Conservation (phyloP, 2,888 invertebrate genomes). For the Synanthedon formicaeformis region DNA sequence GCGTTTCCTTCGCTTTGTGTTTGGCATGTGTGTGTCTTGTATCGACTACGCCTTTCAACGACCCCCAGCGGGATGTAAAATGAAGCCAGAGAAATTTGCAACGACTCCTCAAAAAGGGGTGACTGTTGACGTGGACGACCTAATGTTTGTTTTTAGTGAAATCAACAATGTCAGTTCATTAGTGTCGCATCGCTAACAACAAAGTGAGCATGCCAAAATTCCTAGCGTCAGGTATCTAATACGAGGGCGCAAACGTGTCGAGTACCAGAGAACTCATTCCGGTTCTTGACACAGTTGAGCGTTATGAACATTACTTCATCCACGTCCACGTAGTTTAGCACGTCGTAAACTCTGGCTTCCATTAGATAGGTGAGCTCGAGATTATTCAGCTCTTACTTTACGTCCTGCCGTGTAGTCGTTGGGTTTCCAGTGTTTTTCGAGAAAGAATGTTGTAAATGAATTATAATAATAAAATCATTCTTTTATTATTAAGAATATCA, state of each 20-base stretch:
- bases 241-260: conserved; percentile 30
- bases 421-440: not conserved
- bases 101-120: conserved; percentile 10
- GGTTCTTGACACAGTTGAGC: conserved; percentile 37
- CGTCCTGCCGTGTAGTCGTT: not conserved
- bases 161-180: not conserved
- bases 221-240: conserved; percentile 21
- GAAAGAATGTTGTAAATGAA: conserved; percentile 1
- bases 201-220: conserved; percentile 12
- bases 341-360: conserved; percentile 53
- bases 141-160: too few species aligned
- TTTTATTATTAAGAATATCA: not conserved
- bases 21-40: conserved; percentile 49
- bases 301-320: conserved; percentile 50
- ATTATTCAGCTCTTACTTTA: conserved; percentile 24
- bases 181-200: not conserved
- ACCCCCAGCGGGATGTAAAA: conserved; percentile 59
- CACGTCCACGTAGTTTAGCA: conserved; percentile 29
- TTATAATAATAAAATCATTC: not conserved
- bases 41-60: conserved; percentile 35
- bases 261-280: conserved; percentile 22
- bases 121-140: too few species aligned
- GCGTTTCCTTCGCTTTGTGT: conserved; percentile 64
- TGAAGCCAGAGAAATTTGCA: conserved; percentile 45
- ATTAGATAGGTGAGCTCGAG: conserved; percentile 32